Percentiles rank a stretch among this genome's conserved stretches.
Evolutionary conservation across 2,888 invertebrate species (phyloP).

Genomic region (Crocallis elinguaria): DNA sequence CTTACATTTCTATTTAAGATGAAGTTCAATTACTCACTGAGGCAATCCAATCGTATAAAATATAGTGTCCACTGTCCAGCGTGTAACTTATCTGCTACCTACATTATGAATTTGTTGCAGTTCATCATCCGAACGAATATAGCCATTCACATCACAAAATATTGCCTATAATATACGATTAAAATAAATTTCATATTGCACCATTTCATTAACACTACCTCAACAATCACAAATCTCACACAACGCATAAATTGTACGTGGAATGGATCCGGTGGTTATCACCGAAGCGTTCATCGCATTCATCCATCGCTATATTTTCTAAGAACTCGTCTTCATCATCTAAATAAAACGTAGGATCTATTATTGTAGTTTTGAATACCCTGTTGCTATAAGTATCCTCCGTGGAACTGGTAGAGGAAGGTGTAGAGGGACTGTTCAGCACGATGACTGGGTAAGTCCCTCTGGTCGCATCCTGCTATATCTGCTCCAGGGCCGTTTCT

Average conservation of each 20-base stretch:
- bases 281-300: slow-evolving; percentile 59
- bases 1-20: slow-evolving; percentile 1
- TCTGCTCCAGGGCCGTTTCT: slow-evolving; percentile 65
- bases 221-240: slow-evolving; percentile 52
- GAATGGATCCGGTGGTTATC: slow-evolving; percentile 69
- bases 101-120: slow-evolving; percentile 41
- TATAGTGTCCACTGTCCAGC: slow-evolving; percentile 15
- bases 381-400: slow-evolving; percentile 74
- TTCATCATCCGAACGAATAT: slow-evolving; percentile 39
- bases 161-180: slow-evolving; percentile 21
- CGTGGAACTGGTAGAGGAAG: slow-evolving; percentile 60
- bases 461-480: slow-evolving; percentile 68
- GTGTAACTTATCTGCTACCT: slow-evolving; percentile 4
- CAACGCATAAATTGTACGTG: slow-evolving; percentile 66
- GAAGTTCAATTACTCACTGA: slow-evolving; percentile 22
- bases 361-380: slow-evolving; percentile 75
- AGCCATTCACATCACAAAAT: slow-evolving; percentile 16
- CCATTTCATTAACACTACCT: slow-evolving; percentile 57
- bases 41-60: slow-evolving; percentile 23
- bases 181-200: slow-evolving; percentile 53
- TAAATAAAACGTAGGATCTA: slow-evolving; percentile 63
- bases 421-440: slow-evolving; percentile 76
- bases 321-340: slow-evolving; percentile 59
- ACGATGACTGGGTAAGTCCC: slow-evolving; percentile 65
- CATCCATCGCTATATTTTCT: slow-evolving; percentile 61